Evolutionary conservation across 1,140 invertebrate species (phyloP), one percentile per base, ranked within the genome.

Genomic region (Camponotus floridanus): DNA sequence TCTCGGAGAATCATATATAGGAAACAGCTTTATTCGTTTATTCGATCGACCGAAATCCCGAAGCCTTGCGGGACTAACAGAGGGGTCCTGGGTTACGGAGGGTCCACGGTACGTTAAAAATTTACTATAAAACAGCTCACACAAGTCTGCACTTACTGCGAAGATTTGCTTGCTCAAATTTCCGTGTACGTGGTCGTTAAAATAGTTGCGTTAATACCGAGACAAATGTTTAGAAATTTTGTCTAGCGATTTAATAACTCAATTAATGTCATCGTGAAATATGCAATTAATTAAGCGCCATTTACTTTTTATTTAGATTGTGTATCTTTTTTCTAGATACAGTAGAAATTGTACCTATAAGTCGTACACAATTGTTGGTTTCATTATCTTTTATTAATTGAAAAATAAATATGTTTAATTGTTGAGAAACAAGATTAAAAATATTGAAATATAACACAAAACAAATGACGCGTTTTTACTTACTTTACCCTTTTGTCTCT

Each of bases 51-150:
- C 86, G 87, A 90, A 90, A 89, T 90, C 89, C 57, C 83, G 83
- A 85, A 80, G 83, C 68, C 83, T 90, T 90, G 80, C 51, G 89
- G 88, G 89, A 90, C 83, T 76, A 90, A 90, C 88, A 84, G 89
- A 86, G 86, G 89, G 89, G 83, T 89, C 81, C 71, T 76, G 88
- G 76, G 83, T 85, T 89, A 84, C 86, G 86, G 74, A 90, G 89
- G 89, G 88, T 90, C 83, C 89, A 81, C 81, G 78, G 86, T 71
- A 81, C 86, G 73, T 90, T 90, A 90, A 90, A 90, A 90, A 90
- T 90, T 90, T 87, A 90, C 85, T 88, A 84, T 90, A 87, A 90
- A 90, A 90, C 80, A 90, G 89, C 88, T 90, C 89, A 86, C 88
- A 86, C 89, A 90, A 90, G 89, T 90, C 89, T 90, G 89, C 89